These are phyloP conservation scores for Acropternis orthonyx DNA, from an alignment of 2,797 vertebrate species.

Conservation along the genomic window DNA sequence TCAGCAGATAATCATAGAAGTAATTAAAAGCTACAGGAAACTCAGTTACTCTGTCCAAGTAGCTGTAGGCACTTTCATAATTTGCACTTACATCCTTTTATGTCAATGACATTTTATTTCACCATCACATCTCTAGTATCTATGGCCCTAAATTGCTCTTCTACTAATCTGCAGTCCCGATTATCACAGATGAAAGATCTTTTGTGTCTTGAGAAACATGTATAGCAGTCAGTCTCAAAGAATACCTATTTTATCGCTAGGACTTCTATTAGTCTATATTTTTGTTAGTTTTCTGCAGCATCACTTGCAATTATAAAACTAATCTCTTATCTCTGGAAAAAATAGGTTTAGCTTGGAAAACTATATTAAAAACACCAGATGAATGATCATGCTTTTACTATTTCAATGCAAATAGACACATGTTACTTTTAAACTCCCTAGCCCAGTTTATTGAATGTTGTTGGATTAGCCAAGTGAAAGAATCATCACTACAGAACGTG, in stretches of 20 bases:
- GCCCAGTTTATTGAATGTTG: not conserved
- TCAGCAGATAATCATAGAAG: not conserved
- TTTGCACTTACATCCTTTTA: not conserved
- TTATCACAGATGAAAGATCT: not conserved
- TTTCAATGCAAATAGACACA: not conserved
- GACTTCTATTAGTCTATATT: not conserved
- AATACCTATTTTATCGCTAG: not conserved
- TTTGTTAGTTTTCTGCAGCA: not conserved
- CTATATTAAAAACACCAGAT: not conserved
- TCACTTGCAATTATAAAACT: not conserved
- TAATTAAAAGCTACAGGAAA: conserved; percentile 9
- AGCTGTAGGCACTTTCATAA: not conserved
- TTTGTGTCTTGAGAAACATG: not conserved
- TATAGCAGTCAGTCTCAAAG: not conserved
- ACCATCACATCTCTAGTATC: not conserved
- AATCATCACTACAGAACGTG: not conserved
- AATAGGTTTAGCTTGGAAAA: not conserved
- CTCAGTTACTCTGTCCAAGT: not conserved
- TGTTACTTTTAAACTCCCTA: not conserved
- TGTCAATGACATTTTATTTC: not conserved
- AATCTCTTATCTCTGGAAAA: not conserved
- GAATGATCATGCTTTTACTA: not conserved
- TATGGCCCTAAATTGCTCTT: not conserved
- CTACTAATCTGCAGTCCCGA: not conserved
- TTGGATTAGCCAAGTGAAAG: not conserved